Conservation (phyloP, 2,888 invertebrate genomes). For the Chelonus formosanus region DNA sequence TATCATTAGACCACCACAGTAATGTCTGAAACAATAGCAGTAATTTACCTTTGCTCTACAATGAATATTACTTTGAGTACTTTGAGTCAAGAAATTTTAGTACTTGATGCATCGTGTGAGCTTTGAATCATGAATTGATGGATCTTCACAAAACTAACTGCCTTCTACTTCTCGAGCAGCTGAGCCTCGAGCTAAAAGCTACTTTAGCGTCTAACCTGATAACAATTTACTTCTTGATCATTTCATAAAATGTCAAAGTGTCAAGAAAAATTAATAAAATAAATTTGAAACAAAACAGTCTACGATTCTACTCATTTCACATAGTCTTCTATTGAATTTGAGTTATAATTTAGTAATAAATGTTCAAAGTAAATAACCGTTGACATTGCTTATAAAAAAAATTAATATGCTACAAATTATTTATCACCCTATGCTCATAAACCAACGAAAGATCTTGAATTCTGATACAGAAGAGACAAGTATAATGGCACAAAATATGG, state of each 20-base stretch:
- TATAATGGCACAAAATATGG: slow-evolving; percentile 34
- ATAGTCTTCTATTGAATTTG: too few species aligned
- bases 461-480: not conserved
- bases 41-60: slow-evolving; percentile 67
- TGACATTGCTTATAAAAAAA: too few species aligned
- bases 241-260: slow-evolving; percentile 3
- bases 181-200: slow-evolving; percentile 22
- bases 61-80: slow-evolving; percentile 53
- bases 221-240: slow-evolving; percentile 7
- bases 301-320: too few species aligned
- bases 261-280: not conserved
- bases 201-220: slow-evolving; percentile 4
- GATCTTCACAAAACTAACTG: slow-evolving; percentile 60
- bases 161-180: slow-evolving; percentile 38
- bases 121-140: slow-evolving; percentile 58
- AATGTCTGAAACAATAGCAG: slow-evolving; percentile 69
- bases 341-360: too few species aligned
- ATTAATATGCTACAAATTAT: too few species aligned
- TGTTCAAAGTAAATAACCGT: too few species aligned
- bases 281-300: not conserved
- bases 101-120: slow-evolving; percentile 29
- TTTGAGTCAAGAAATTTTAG: slow-evolving; percentile 13
- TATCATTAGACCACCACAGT: slow-evolving; percentile 67
- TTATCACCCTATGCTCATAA: too few species aligned
- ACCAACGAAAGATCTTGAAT: too few species aligned